These are phyloP conservation scores for Aramus guarauna DNA, from an alignment of 2,113 vertebrate species.

Conservation along the genomic window DNA sequence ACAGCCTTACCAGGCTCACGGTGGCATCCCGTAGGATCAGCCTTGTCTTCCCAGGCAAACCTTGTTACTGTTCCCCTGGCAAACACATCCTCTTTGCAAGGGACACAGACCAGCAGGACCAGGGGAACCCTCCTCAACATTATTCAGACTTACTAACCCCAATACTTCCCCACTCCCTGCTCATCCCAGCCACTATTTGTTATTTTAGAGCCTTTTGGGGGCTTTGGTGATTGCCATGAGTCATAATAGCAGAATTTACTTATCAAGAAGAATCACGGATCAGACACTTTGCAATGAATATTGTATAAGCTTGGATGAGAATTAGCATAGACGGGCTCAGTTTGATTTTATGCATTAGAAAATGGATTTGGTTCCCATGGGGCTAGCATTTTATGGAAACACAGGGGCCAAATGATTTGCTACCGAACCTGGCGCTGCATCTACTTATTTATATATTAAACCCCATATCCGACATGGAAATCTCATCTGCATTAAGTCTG, in stretches of 20 bases:
- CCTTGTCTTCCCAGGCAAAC: background rate
- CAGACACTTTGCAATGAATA: conserved; percentile 37
- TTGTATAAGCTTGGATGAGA: conserved; percentile 35
- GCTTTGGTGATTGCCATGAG: conserved; percentile 41
- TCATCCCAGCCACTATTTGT: background rate
- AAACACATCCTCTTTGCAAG: background rate
- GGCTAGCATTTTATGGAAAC: conserved; percentile 23
- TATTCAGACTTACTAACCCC: background rate
- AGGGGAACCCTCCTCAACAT: background rate
- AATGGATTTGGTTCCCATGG: conserved; percentile 3
- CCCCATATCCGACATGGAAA: background rate
- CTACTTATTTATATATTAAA: conserved; percentile 11
- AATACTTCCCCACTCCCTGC: background rate
- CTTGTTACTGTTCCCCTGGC: background rate
- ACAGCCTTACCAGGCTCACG: background rate
- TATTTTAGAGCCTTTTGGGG: conserved; percentile 24
- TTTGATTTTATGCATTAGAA: conserved; percentile 29
- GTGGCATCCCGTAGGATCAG: background rate
- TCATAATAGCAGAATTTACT: conserved; percentile 46
- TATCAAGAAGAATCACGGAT: conserved; percentile 41
- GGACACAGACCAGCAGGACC: background rate
- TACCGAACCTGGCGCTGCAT: background rate
- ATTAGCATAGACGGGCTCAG: conserved; percentile 31
- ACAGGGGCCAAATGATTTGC: conserved; percentile 33
- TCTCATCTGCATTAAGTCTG: background rate